Conservation (phyloP, 2,888 invertebrate genomes). For the Sicus ferrugineus region DNA sequence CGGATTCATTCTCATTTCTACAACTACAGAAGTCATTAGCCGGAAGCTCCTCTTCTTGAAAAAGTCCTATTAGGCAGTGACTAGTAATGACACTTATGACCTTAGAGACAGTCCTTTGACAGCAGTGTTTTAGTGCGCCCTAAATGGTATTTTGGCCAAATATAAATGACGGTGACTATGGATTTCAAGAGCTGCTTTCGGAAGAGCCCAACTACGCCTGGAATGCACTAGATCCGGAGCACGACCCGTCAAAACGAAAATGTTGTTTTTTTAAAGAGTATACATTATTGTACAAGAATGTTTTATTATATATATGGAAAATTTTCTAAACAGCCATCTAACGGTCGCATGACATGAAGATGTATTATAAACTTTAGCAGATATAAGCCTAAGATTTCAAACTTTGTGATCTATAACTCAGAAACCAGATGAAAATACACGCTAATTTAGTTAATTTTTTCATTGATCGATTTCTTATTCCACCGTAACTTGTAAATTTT, state of each 20-base stretch:
- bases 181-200: background rate
- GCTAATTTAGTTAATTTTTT: background rate
- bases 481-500: background rate
- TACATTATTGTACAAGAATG: too few relatives aligned
- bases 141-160: background rate
- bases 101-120: background rate
- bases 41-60: background rate
- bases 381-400: background rate
- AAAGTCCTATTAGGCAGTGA: background rate
- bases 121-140: background rate
- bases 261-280: too few relatives aligned
- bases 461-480: background rate
- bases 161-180: background rate
- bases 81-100: background rate
- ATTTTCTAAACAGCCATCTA: background rate
- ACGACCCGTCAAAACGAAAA: too few relatives aligned
- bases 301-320: background rate
- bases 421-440: background rate
- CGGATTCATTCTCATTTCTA: background rate
- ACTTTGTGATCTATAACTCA: background rate
- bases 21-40: background rate
- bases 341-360: background rate
- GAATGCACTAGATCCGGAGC: too few relatives aligned
- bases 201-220: too few relatives aligned
- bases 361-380: too few relatives aligned